Conservation (phyloP, 2,888 invertebrate genomes). For the Teleogryllus oceanicus region DNA sequence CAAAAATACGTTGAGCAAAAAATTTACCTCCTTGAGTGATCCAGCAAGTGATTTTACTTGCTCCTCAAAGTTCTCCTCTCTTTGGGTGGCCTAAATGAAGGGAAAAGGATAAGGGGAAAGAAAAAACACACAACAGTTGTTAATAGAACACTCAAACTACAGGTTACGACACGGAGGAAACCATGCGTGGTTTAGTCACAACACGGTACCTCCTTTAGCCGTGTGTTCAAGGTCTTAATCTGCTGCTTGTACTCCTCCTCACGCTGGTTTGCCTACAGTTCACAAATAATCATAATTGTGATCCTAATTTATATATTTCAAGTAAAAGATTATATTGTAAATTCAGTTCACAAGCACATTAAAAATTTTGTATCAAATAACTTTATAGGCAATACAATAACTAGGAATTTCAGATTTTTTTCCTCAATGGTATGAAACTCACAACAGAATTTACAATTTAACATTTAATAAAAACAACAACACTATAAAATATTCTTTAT, state of each 20-base stretch:
- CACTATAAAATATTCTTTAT: too few relatives aligned
- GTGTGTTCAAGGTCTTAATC: constrained; percentile 97
- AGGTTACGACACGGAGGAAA: constrained; percentile 36
- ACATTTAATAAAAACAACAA: not conserved
- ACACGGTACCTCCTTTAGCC: constrained; percentile 93
- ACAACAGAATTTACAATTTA: not conserved
- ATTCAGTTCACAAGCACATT: too few relatives aligned
- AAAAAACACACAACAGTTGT: constrained; percentile 32
- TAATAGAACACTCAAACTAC: constrained; percentile 27
- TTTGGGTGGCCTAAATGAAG: constrained; percentile 75
- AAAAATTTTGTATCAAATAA: too few relatives aligned
- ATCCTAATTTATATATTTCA: not conserved
- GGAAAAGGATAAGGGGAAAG: constrained; percentile 33
- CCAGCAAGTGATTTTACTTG: constrained; percentile 86
- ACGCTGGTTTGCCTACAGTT: constrained; percentile 89
- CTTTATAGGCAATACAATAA: too few relatives aligned
- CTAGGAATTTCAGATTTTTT: too few relatives aligned
- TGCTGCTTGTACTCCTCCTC: constrained; percentile 99
- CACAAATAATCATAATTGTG: constrained; percentile 26
- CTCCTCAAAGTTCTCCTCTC: constrained; percentile 89
- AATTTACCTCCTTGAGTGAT: constrained; percentile 87
- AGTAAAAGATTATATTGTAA: too few relatives aligned
- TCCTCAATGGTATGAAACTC: not conserved
- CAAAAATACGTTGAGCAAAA: not conserved
- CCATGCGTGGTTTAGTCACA: constrained; percentile 12